Evolutionary conservation across 2,113 vertebrate genomes (phyloP).

Genomic region (Fulica atra): DNA sequence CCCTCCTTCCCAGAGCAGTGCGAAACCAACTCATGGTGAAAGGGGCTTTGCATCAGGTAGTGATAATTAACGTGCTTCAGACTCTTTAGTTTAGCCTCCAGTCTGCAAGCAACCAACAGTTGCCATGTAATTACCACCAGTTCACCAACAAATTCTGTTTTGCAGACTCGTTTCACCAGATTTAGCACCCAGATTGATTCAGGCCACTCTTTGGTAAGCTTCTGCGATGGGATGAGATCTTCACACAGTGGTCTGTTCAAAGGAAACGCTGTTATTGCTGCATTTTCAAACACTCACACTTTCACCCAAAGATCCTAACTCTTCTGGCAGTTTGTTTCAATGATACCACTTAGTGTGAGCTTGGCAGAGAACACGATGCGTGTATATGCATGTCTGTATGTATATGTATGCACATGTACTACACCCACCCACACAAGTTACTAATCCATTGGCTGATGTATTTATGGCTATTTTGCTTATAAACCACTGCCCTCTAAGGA

Average conservation of each 20-base stretch:
- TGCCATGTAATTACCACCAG: background rate
- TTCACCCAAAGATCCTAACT: constrained; percentile 65
- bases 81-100: background rate
- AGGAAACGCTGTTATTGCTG: background rate
- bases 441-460: constrained; percentile 53
- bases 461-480: constrained; percentile 57
- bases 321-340: constrained; percentile 45
- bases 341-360: constrained; percentile 44
- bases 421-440: constrained; percentile 32
- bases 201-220: background rate
- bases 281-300: constrained; percentile 37
- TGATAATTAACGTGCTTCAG: background rate
- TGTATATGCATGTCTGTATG: constrained; percentile 44
- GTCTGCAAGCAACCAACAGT: background rate
- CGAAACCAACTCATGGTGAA: background rate
- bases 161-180: background rate
- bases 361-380: constrained; percentile 18
- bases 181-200: background rate
- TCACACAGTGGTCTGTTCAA: background rate
- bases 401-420: constrained; percentile 42
- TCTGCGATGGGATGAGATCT: background rate
- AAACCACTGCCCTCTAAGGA: constrained; percentile 44
- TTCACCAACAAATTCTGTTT: background rate
- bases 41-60: background rate
- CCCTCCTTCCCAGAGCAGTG: background rate